Evolutionary conservation across 2,113 vertebrate species (phyloP).

Genomic region (Myotis lucifugus): DNA sequence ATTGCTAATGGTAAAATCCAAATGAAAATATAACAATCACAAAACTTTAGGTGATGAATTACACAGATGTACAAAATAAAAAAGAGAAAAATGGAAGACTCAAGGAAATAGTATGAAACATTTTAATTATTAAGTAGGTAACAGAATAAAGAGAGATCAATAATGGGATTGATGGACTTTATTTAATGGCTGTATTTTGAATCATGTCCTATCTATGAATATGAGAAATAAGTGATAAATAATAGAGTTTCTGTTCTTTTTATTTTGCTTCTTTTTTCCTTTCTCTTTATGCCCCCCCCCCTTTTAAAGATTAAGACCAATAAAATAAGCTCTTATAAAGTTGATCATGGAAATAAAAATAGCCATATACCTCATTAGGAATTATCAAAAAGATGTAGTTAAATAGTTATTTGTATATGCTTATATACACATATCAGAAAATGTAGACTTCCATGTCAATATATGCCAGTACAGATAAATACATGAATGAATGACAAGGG

Average conservation of each 20-base stretch:
- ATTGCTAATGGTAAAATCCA: background rate
- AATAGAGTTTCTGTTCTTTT: background rate
- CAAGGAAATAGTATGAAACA: background rate
- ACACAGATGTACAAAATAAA: background rate
- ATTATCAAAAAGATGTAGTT: background rate
- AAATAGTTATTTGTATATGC: background rate
- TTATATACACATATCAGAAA: background rate
- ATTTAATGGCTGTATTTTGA: constrained; percentile 48
- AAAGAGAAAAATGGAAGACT: background rate
- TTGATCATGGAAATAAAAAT: constrained; percentile 29
- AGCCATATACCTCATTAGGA: background rate
- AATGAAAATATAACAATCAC: background rate
- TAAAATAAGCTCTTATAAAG: background rate
- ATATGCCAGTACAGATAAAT: background rate
- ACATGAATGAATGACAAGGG: background rate
- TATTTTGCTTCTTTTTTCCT: background rate
- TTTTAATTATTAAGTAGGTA: constrained; percentile 46
- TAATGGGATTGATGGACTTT: background rate
- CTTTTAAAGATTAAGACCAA: background rate
- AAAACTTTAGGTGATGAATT: background rate
- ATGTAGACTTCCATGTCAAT: background rate
- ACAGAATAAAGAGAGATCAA: background rate
- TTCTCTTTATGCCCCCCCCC: background rate
- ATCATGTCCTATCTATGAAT: background rate
- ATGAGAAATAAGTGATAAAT: background rate